A percentile compares a stretch with the other conserved stretches of the same genome.
These are phyloP conservation scores for Cercocebus atys DNA, from an alignment of 2,113 vertebrate genomes.

Conservation along the genomic window DNA sequence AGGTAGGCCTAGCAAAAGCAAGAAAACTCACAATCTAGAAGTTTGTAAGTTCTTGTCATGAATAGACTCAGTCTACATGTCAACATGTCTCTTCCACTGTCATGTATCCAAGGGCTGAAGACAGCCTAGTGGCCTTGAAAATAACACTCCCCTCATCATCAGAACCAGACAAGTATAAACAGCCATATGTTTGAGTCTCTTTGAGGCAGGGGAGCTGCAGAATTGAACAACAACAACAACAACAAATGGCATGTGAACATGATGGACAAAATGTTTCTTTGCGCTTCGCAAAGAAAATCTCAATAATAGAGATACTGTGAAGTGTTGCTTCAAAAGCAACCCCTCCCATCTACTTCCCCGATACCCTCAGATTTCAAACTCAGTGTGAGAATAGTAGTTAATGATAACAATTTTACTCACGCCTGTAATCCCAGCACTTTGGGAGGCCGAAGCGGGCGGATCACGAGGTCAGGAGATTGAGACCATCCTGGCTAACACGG, in stretches of 20 bases:
- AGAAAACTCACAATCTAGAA: neutral
- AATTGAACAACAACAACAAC: neutral
- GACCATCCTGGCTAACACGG: too few species aligned
- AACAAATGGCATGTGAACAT: neutral
- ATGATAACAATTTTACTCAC: neutral
- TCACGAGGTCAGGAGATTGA: too few species aligned
- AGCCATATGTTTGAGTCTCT: neutral
- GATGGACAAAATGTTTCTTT: neutral
- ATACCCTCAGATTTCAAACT: neutral
- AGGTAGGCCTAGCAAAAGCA: neutral
- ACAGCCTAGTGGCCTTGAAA: neutral
- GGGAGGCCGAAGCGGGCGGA: too few species aligned
- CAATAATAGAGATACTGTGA: neutral
- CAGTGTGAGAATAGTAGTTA: neutral
- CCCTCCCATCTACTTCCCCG: neutral
- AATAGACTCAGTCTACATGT: neutral
- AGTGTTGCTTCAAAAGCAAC: neutral
- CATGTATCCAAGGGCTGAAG: neutral
- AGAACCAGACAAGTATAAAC: neutral
- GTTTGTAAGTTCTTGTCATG: neutral
- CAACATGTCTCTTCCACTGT: neutral
- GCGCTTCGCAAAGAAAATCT: neutral
- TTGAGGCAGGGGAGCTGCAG: neutral
- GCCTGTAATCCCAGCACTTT: too few species aligned
- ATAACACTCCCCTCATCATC: neutral